Evolutionary conservation across 2,113 vertebrate species (phyloP).

Genomic region (Gambusia affinis): DNA sequence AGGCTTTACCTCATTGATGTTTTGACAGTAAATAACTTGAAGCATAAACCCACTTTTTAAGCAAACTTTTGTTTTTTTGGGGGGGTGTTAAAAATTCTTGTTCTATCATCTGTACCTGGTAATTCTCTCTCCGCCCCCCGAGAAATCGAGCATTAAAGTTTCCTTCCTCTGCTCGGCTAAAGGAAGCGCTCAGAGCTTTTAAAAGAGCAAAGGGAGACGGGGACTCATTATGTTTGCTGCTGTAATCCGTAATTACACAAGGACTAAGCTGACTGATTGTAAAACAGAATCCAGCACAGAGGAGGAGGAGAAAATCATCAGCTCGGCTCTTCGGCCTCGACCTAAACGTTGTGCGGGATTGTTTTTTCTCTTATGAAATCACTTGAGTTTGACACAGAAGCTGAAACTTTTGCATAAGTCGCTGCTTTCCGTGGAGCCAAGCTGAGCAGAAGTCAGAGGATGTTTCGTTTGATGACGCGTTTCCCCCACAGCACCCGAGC

Average conservation of each 20-base stretch:
- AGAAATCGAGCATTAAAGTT: background rate
- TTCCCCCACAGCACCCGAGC: slow-evolving; percentile 72
- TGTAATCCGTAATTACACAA: slow-evolving; percentile 46
- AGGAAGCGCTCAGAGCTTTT: slow-evolving; percentile 25
- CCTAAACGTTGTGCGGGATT: slow-evolving; percentile 7
- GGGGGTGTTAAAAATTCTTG: background rate
- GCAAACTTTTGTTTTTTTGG: slow-evolving; percentile 1
- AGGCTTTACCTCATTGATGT: background rate
- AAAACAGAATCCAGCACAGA: slow-evolving; percentile 55
- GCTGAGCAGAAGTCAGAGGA: slow-evolving; percentile 79
- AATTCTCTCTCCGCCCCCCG: slow-evolving; percentile 15
- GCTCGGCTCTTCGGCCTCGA: background rate
- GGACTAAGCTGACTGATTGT: slow-evolving; percentile 39
- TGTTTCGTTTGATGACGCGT: slow-evolving; percentile 9
- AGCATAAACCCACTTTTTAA: background rate
- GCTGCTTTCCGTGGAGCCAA: slow-evolving; percentile 81
- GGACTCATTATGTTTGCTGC: slow-evolving; percentile 33
- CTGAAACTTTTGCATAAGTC: slow-evolving; percentile 83
- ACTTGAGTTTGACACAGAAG: slow-evolving; percentile 27
- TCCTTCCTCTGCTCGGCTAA: slow-evolving; percentile 8
- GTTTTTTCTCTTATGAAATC: slow-evolving; percentile 30
- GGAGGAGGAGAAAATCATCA: slow-evolving; percentile 12
- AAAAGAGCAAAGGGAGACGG: slow-evolving; percentile 11
- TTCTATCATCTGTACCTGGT: background rate
- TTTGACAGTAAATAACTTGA: background rate